Base-by-base conservation (phyloP, 2,888 invertebrate species). In the Metallyticus violacea region DNA sequence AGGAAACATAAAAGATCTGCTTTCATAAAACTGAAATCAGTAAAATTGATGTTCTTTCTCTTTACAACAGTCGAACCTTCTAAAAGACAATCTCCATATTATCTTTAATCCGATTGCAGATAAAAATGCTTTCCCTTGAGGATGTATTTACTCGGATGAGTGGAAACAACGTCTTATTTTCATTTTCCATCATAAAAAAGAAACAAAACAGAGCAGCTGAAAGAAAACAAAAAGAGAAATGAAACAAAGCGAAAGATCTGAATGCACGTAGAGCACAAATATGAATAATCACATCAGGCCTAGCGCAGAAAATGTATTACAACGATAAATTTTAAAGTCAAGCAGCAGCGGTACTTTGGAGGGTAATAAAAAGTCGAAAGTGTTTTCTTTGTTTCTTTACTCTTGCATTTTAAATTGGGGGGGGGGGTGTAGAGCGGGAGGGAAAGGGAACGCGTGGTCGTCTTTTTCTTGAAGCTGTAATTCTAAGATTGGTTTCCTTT, bases 91-190 rank as follows among this genome's bases (percentile, higher is more conserved):
- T 83, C 77, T 83, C 83, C 83, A 83, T 83, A 83, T 83, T 77
- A 83, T 83, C 83, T 83, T 83, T 83, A 83, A 83, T 83, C 83
- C 77, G 83, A 83, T 83, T 83, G 76, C 77, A 83, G 83, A 83
- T 83, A 83, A 30, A 83, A 83, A 77, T 28, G 83, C 77, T 76
- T 83, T 27, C 83, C 83, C 83, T 83, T 76, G 77, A 83, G 83
- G 83, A 83, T 77, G 77, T 83, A 83, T 83, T 83, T 83, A 83
- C 83, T 28, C 77, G 83, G 83, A 77, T 83, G 83, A 83, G 77
- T 83, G 77, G 29, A 77, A 83, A 62, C 40, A 62, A 22, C 15
- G 22, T 28, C 26, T 40, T 30, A 6, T 76, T 83, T 83, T 83
- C 83, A 83, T 83, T 76, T 77, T 29, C 77, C 27, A 28, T 28